Evolutionary conservation across 2,113 vertebrate genomes (phyloP), one percentile per base, ranked within the genome.

Genomic region (Ginglymostoma cirratum): DNA sequence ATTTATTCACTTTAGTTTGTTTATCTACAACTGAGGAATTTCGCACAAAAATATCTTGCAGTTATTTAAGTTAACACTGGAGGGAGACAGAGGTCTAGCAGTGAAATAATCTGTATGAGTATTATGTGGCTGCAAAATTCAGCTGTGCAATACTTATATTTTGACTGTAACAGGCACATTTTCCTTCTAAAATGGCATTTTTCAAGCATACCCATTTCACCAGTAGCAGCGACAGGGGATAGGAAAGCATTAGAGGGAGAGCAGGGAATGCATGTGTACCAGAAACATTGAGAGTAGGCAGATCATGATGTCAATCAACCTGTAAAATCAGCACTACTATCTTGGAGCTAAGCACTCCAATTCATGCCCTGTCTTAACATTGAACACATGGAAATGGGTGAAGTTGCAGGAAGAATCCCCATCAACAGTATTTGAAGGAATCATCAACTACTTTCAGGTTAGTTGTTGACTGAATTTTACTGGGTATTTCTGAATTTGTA

Each of bases 21-120:
- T 5, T 30, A 24, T 14, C 38, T 34, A 86, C 83, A 48, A 48
- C 17, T 48, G 0, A 86, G 2, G 1, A 45, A 30, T 61, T 52
- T 55, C 15, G 0, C 4, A 42, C n/a, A 27, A 17, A 65, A 14
- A 30, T 72, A 34, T 52, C 66, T 72, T 95, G 93, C 45, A 69
- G 42, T 95, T 72, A 95, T 95, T 69, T 72, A 72, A 95, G 24
- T 45, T 24, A 45, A 27, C 93, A 95, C 65, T 48, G 27, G 93
- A 72, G 93, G 93, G 93, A 52, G 93, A 72, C 66, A 48, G 38
- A 95, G 93, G 72, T 67, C 23, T 30, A 48, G 23, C 42, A 45
- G 2, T 95, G 23, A 45, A 95, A 45, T 30, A 8, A 45, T 85
- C 24, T n/a, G 7, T 10, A 24, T 87, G 23, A 87, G 7, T 24